Base-by-base conservation (phyloP, 2,888 invertebrate species). In the Gymnocheta viridis region DNA sequence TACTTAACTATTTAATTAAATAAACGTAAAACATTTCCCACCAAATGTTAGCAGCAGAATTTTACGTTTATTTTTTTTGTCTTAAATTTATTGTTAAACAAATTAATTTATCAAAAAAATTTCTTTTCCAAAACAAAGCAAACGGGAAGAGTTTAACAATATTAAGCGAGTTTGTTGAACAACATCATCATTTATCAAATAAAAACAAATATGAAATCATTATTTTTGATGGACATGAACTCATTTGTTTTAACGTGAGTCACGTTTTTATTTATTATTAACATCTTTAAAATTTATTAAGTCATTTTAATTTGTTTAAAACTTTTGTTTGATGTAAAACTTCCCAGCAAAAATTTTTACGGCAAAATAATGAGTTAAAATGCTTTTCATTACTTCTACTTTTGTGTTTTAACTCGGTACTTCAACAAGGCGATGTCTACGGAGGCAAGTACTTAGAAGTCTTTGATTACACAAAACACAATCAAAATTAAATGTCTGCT, bases 171-270 rank as follows among this genome's bases (percentile, higher is more conserved):
- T 35, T 62, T 27, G n/a, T 60, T 73, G n/a, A n/a, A n/a, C 2
- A 38, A 10, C 14, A 29, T 19, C 54, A 66, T 51, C 19, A 58
- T 66, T 64, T 49, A 24, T 56, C 35, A 54, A 72, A 66, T 27
- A 27, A 44, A 56, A 51, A 44, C 24, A 51, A 27, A 44, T 44
- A 58, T 56, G 51, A 29, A 78, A 22, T 54, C 12, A 56, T 47
- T 32, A 19, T 19, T 44, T 69, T 62, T 69, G 54, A 78, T 51
- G 44, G 69, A 69, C 69, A 70, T 78, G 41, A 78, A 70, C 60
- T 51, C 41, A 49, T 66, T 76, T n/a, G 22, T 41, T 44, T n/a
- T 12, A 49, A 9, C 27, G 9, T 77, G 56, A 58, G 38, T 77
- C 77, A 77, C 58, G 35, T 10, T 67, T 70, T 12, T 12, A 29